These are phyloP conservation scores for Cephus rjabovi DNA, from an alignment of 2,888 invertebrate genomes.

Conservation along the genomic window DNA sequence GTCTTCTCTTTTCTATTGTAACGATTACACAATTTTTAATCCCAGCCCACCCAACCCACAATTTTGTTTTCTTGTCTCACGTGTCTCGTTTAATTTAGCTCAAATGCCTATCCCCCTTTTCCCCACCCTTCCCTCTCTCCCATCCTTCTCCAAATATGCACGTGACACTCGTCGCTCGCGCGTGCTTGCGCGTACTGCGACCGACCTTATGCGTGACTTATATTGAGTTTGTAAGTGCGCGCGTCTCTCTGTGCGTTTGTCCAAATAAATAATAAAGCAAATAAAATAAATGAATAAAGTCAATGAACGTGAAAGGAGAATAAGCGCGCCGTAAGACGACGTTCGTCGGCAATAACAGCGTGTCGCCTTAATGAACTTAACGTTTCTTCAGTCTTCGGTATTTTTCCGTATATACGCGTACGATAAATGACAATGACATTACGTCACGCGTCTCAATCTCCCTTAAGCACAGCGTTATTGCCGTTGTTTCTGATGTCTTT, in stretches of 20 bases:
- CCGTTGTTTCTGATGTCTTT: background rate
- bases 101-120: background rate
- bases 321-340: background rate
- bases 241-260: background rate
- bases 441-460: background rate
- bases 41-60: background rate
- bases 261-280: background rate
- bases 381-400: conserved; percentile 22
- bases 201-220: background rate
- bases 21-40: background rate
- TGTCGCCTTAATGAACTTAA: background rate
- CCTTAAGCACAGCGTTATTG: background rate
- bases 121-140: background rate
- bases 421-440: conserved; percentile 27
- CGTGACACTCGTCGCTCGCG: background rate
- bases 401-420: conserved; percentile 41
- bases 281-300: background rate
- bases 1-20: conserved; percentile 11
- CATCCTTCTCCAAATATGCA: background rate
- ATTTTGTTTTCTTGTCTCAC: conserved; percentile 9
- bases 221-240: background rate
- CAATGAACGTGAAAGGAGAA: background rate
- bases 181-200: background rate
- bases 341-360: background rate
- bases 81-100: background rate